Base-by-base conservation (phyloP, 2,888 invertebrate species). In the Sarcophaga rosellei region DNA sequence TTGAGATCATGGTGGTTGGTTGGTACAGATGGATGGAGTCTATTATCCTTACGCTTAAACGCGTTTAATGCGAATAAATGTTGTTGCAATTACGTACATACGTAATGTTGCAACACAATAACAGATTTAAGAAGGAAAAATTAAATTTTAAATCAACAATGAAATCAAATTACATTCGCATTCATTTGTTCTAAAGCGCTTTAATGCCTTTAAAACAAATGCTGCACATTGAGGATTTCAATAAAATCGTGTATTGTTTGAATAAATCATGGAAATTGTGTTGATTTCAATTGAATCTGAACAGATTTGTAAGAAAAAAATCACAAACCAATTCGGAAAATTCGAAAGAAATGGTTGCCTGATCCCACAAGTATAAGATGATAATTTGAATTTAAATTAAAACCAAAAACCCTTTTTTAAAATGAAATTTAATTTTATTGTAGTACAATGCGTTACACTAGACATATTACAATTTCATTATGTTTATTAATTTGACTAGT, bases 21-120 rank as follows among this genome's bases (percentile, higher is more conserved):
- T 57, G 6, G 66, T 8, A 20, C 11, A 10, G 4, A 47, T 81
- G 25, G 23, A 4, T 66, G 20, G 20, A 65, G 23, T 80, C 65
- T 89, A 89, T 90, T 91, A 88, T 91, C 89, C 89, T 89, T 91
- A 89, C 88, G 90, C 91, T 88, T 90, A 88, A 88, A 81, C 88
- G 88, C 88, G 88, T 89, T 91, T 90, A 90, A 91, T 92, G 90
- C 90, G 90, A 90, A 91, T 91, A 91, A 91, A 91, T 92, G 92
- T 90, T 91, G 90, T 91, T 92, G 91, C 92, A 91, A 91, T 91
- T 90, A 91, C 91, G 91, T 90, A 91, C 91, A 91, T 90, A 90
- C 89, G 90, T 90, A 17, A 90, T 90, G 90, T 90, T 35, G 35
- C 89, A 90, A 90, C 89, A 90, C 89, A 90, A 88, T 25, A 68